Evolutionary conservation across 2,888 invertebrate genomes (phyloP).

Genomic region (Cosmorhoe ocellata): DNA sequence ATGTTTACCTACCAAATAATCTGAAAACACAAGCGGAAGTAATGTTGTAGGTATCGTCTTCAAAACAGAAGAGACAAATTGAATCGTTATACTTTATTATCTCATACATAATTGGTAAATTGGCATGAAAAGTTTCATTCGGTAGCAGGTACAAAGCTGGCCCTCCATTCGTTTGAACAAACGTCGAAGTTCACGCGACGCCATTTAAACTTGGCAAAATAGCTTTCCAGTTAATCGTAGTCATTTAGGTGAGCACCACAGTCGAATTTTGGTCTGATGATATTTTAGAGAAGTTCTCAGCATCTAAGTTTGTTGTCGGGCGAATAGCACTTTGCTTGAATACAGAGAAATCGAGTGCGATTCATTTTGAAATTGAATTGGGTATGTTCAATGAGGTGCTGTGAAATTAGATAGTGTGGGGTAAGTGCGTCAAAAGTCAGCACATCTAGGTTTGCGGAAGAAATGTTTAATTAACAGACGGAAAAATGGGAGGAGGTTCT

Average conservation of each 20-base stretch:
- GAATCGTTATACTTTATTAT: slow-evolving; percentile 28
- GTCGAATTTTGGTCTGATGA: slow-evolving; percentile 58
- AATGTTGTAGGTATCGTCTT: slow-evolving; percentile 6
- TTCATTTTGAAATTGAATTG: slow-evolving; percentile 14
- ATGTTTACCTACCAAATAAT: no score
- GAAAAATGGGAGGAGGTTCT: no score
- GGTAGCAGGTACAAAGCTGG: slow-evolving; percentile 60
- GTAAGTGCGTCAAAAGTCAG: no score
- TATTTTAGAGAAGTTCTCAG: slow-evolving; percentile 58
- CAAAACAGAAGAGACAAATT: slow-evolving; percentile 21
- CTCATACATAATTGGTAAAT: slow-evolving; percentile 25
- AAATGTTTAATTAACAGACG: no score
- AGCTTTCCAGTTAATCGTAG: slow-evolving; percentile 73
- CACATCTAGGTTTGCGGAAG: no score
- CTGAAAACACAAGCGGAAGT: no score
- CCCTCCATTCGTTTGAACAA: slow-evolving; percentile 63
- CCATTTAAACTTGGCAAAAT: slow-evolving; percentile 73
- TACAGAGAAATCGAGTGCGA: slow-evolving; percentile 15
- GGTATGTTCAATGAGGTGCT: background rate
- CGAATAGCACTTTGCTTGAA: slow-evolving; percentile 19
- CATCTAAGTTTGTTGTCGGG: slow-evolving; percentile 16
- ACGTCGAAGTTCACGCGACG: slow-evolving; percentile 60
- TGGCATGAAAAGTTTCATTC: slow-evolving; percentile 47
- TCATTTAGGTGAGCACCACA: slow-evolving; percentile 65
- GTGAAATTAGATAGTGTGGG: slow-evolving; percentile 7